A percentile compares a stretch with the other conserved stretches of the same genome.
Conservation (phyloP, 2,888 invertebrate genomes). For the Laspeyria flexula region DNA sequence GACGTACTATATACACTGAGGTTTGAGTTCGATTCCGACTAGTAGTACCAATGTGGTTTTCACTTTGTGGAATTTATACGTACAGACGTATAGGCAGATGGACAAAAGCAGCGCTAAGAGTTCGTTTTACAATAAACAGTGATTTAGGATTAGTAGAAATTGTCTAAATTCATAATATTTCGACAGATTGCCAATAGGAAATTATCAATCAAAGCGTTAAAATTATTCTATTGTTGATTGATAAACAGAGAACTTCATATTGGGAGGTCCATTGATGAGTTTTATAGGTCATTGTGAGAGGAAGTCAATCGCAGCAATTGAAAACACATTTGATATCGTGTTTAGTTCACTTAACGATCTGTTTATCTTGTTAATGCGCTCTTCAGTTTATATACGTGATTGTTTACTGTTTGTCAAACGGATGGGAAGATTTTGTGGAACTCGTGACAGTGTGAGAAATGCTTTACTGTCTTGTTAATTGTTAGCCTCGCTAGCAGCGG, state of each 20-base stretch:
- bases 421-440: constrained; percentile 4
- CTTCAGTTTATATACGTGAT: constrained; percentile 6
- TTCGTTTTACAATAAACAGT: too few relatives aligned
- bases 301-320: constrained; percentile 14
- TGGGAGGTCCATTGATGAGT: constrained; percentile 21
- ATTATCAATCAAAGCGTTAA: constrained; percentile 25
- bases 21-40: too few relatives aligned
- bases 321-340: constrained; percentile 5
- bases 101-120: too few relatives aligned
- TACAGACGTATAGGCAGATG: too few relatives aligned
- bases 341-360: constrained; percentile 9
- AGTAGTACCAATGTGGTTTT: too few relatives aligned
- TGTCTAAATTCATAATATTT: constrained; percentile 23
- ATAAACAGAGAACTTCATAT: constrained; percentile 4
- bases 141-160: too few relatives aligned
- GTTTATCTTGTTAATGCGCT: constrained; percentile 14
- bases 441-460: background rate
- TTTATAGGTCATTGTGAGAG: too few relatives aligned
- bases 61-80: too few relatives aligned
- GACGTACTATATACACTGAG: too few relatives aligned
- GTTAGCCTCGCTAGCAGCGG: too few relatives aligned
- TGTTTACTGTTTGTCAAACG: constrained; percentile 12
- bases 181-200: constrained; percentile 30
- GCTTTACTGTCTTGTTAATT: background rate
- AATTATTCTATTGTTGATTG: constrained; percentile 17